Evolutionary conservation across 2,797 vertebrate species (phyloP).

Genomic region (Nannoperca australis): DNA sequence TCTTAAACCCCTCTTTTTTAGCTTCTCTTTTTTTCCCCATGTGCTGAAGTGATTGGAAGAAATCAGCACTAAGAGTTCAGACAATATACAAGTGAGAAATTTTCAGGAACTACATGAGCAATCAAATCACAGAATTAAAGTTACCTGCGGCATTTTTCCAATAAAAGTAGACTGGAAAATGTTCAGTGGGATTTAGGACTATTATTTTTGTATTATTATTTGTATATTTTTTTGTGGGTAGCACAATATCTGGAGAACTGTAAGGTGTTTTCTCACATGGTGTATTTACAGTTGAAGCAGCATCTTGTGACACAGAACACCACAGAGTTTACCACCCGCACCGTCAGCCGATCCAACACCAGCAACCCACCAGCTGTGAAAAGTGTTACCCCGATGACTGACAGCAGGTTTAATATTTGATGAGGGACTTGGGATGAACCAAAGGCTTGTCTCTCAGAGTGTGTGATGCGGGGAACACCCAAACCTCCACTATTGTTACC

Average conservation of each 20-base stretch:
- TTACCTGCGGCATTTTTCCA: background rate
- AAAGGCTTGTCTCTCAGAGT: constrained; percentile 74
- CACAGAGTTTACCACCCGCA: constrained; percentile 16
- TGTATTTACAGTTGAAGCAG: constrained; percentile 50
- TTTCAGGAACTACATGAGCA: background rate
- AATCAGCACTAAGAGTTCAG: background rate
- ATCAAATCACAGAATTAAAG: background rate
- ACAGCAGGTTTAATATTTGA: constrained; percentile 82
- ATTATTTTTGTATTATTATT: background rate
- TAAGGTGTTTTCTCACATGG: background rate
- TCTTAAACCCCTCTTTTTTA: background rate
- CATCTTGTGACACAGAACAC: constrained; percentile 34
- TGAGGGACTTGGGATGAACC: constrained; percentile 78
- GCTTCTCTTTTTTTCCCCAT: background rate
- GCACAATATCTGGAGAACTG: background rate
- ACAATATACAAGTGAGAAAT: constrained; percentile 8
- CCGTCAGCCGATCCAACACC: constrained; percentile 33
- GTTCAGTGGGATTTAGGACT: background rate
- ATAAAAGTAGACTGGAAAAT: background rate
- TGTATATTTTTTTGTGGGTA: background rate
- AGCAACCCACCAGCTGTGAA: constrained; percentile 68
- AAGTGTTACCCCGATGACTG: constrained; percentile 68
- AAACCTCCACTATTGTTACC: constrained; percentile 78
- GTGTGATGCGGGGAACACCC: constrained; percentile 82
- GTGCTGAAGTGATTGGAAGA: background rate